phyloP scores from a whole-genome alignment of 2,797 vertebrate genomes.

The Crocodylus rhombifer region DNA sequence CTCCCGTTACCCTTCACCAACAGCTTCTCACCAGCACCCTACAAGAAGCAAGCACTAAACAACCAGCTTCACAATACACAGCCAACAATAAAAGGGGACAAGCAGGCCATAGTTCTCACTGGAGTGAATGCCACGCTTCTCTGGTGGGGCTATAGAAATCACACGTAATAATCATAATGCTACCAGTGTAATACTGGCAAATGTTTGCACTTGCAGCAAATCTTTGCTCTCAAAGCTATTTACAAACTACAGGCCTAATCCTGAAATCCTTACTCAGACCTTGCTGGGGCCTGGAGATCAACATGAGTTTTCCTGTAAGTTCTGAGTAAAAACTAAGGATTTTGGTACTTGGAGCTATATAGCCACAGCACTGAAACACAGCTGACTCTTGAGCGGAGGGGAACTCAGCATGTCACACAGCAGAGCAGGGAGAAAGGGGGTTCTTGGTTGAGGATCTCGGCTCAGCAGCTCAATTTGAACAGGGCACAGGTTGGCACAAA shows the following conservation, averaged over 20 bases:
- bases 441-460: no score
- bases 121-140: background rate
- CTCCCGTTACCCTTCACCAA: fast-evolving
- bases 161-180: no score
- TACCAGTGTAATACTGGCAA: no score
- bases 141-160: background rate
- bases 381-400: background rate
- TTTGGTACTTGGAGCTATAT: background rate
- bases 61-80: background rate
- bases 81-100: background rate
- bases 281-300: background rate
- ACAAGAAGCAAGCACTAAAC: background rate
- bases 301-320: background rate
- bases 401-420: fast-evolving
- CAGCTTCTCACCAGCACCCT: fast-evolving
- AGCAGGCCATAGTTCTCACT: background rate
- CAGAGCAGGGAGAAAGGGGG: background rate
- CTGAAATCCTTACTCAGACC: background rate
- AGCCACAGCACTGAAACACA: background rate
- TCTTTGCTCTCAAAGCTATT: fast-evolving
- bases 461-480: no score
- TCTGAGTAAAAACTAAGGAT: background rate
- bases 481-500: no score
- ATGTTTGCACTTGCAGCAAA: background rate
- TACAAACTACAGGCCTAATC: background rate